A percentile compares a stretch with the other conserved stretches of the same genome.
phyloP scores from a whole-genome alignment of 2,888 invertebrate species.

The Sipha maydis region DNA sequence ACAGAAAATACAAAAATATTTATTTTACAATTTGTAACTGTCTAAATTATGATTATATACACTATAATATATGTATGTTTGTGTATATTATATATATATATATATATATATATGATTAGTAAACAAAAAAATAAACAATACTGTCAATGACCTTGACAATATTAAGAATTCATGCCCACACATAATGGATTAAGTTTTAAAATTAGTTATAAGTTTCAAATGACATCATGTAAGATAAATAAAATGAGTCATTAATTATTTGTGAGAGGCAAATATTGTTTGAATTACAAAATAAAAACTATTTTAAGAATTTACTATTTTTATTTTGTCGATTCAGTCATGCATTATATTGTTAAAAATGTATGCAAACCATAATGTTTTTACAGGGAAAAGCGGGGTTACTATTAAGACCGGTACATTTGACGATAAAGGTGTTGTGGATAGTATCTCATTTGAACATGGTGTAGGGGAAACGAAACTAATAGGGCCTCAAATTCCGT shows the following conservation, averaged over 20 bases:
- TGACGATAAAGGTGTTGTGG: constrained; percentile 52
- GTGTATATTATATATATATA: no score
- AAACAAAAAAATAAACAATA: constrained; percentile 29
- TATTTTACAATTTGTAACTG: no score
- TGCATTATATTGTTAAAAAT: neutral
- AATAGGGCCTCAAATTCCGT: neutral
- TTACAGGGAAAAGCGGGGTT: constrained; percentile 47
- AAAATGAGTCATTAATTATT: constrained; percentile 14
- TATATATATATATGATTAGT: no score
- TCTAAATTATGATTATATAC: no score
- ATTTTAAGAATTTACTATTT: constrained; percentile 40
- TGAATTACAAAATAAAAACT: neutral
- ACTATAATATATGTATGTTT: no score
- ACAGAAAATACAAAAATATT: no score
- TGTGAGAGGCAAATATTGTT: neutral
- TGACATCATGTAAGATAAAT: neutral
- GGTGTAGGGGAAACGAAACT: neutral
- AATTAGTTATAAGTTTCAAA: constrained; percentile 9
- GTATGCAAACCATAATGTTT: constrained; percentile 28
- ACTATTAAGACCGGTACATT: constrained; percentile 46
- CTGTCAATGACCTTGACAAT: constrained; percentile 17
- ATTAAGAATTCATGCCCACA: neutral
- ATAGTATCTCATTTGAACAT: neutral
- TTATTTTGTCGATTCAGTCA: neutral
- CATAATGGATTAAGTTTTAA: constrained; percentile 4